These are phyloP conservation scores for Acropternis orthonyx DNA, from an alignment of 2,797 vertebrate species.

Conservation along the genomic window DNA sequence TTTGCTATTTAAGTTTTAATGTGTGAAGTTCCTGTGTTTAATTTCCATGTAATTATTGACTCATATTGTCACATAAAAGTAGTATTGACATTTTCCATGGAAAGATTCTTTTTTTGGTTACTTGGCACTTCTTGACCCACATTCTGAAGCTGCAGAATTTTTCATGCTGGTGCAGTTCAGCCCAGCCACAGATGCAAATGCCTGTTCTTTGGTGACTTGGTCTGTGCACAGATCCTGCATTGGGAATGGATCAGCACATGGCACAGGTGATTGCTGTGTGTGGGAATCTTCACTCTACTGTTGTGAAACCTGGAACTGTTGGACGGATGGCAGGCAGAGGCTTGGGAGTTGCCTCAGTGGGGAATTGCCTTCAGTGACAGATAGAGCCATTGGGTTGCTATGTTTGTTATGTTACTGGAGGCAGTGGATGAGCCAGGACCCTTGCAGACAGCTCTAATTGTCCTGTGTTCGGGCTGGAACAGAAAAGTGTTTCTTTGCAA, in stretches of 20 bases:
- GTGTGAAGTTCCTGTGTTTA: not conserved
- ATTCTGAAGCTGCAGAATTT: not conserved
- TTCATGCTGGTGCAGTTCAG: no score
- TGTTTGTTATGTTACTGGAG: not conserved
- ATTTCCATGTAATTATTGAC: not conserved
- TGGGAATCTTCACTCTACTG: not conserved
- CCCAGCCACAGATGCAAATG: not conserved
- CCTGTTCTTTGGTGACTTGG: not conserved
- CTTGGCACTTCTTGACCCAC: not conserved
- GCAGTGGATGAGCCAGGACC: not conserved
- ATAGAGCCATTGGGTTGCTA: rapidly evolving
- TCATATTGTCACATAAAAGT: not conserved
- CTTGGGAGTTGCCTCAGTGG: not conserved
- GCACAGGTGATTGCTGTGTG: rapidly evolving
- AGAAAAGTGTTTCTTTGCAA: not conserved
- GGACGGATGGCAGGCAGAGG: not conserved
- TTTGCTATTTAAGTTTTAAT: not conserved
- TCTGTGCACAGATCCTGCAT: not conserved
- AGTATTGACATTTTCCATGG: not conserved
- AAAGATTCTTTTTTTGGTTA: not conserved
- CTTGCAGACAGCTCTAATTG: not conserved
- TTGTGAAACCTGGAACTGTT: not conserved
- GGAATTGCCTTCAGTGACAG: not conserved
- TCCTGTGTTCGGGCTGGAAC: not conserved
- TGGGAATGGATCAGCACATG: not conserved